Base-by-base conservation (phyloP, 2,797 vertebrate species). In the Cephalopachus bancanus region DNA sequence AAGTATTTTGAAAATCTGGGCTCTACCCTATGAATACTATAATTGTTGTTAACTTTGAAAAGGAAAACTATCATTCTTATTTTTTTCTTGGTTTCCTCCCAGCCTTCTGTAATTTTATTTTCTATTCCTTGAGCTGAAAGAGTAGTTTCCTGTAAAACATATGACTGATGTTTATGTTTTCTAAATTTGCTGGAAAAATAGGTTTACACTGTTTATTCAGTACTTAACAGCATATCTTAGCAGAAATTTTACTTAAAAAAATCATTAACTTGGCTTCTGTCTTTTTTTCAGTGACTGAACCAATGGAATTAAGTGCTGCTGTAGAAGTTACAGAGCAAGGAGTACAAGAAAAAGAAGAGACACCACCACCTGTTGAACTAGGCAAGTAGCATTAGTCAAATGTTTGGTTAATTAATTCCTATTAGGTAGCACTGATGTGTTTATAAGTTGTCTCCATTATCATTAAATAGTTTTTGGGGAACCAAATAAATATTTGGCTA, bases 321-420 rank as follows among this genome's bases (percentile, higher is more conserved):
- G 28, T 97, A 49, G 98, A 98, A 96, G 98, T 97, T 81, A 94
- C 96, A 75, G 98, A 98, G 96, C 97, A 97, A 96, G 98, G 98
- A 97, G 37, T 90, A 92, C 97, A 97, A 30, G 98, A 98, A 78
- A 98, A 99, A 97, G 98, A 99, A 89, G 99, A 98, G 57, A 83
- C 83, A 22, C 83, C 83, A 74, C 92, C 98, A 94, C 97, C 97
- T 59, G 95, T 44, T 89, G 98, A 99, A 83, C 97, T 98, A 98
- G 98, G 98, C 97, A 79, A 97, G 98, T 98, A 71, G 9, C 20
- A 28, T 28, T 69, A 62, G 24, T 37, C 4, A 8, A 28, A 65
- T 6, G 8, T n/a, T 83, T 74, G 16, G 17, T 62, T 83, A 59
- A 55, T 64, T 85, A 53, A 22, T 92, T 96, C 16, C 33, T 78